A percentile compares a stretch with the other conserved stretches of the same genome.
Evolutionary conservation across 2,113 vertebrate species (phyloP).

Genomic region (Chelonoidis abingdonii): DNA sequence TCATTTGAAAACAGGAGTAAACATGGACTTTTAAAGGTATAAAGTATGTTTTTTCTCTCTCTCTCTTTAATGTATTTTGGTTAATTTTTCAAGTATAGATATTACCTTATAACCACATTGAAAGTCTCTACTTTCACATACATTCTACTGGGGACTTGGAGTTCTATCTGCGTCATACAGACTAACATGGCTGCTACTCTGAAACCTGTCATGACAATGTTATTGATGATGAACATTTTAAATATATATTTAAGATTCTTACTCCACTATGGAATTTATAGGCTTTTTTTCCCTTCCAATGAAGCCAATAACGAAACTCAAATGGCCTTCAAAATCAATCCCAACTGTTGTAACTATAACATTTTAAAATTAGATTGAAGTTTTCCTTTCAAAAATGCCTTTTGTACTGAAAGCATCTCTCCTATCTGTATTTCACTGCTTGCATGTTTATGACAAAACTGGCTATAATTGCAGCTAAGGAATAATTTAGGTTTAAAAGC

Average conservation of each 20-base stretch:
- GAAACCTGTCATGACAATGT: neutral
- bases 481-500: conserved; percentile 61
- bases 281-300: conserved; percentile 23
- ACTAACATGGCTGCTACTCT: too few relatives aligned
- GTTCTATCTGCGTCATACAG: neutral
- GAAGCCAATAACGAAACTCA: conserved; percentile 42
- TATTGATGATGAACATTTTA: conserved; percentile 28
- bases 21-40: neutral
- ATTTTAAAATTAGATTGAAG: conserved; percentile 38
- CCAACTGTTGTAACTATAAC: neutral
- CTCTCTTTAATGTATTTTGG: neutral
- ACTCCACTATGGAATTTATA: conserved; percentile 15
- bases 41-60: neutral
- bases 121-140: conserved; percentile 15
- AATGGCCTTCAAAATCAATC: conserved; percentile 11
- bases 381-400: conserved; percentile 48
- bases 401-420: conserved; percentile 17
- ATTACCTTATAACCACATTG: conserved; percentile 24
- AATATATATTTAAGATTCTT: neutral
- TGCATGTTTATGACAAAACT: conserved; percentile 56
- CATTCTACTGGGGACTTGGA: neutral
- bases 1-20: neutral
- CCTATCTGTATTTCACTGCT: neutral
- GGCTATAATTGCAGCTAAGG: conserved; percentile 30
- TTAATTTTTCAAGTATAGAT: neutral